A percentile compares a stretch with the other conserved stretches of the same genome.
These are phyloP conservation scores for Tapera naevia DNA, from an alignment of 2,797 vertebrate genomes.

Conservation along the genomic window DNA sequence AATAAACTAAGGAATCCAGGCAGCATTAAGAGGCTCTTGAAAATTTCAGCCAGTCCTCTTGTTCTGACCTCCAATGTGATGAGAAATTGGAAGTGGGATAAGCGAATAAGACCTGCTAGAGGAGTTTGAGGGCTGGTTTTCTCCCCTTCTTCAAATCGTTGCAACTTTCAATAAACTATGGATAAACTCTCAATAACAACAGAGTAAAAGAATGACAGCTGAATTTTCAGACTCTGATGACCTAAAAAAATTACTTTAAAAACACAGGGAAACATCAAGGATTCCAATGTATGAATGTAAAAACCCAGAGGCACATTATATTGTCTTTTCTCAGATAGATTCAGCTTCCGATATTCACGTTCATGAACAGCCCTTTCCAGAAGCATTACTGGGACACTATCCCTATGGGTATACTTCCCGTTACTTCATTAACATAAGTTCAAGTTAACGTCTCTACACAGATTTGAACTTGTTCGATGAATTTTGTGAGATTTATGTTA, in stretches of 20 bases:
- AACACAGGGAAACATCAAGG: constrained; percentile 5
- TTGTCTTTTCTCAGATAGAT: not conserved
- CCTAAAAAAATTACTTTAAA: constrained; percentile 35
- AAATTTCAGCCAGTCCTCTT: not conserved
- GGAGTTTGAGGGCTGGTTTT: not conserved
- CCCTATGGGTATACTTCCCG: not conserved
- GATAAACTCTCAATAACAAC: constrained; percentile 27
- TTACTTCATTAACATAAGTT: not conserved
- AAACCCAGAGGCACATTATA: not conserved
- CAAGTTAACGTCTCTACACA: not conserved
- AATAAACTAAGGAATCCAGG: not conserved
- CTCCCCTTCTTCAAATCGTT: not conserved
- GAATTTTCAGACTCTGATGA: constrained; percentile 36
- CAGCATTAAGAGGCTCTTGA: not conserved
- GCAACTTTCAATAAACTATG: constrained; percentile 14
- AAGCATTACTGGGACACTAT: constrained; percentile 2
- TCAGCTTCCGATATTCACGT: not conserved
- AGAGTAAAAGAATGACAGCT: constrained; percentile 1
- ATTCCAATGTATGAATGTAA: constrained; percentile 17
- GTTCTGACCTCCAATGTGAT: rapidly evolving
- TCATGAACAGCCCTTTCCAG: not conserved
- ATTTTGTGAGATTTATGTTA: not conserved
- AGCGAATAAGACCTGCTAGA: not conserved
- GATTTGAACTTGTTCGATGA: not conserved
- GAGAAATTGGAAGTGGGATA: not conserved